Evolutionary conservation across 1,140 invertebrate genomes (phyloP).

Genomic region (Alviniconcha marisindica): DNA sequence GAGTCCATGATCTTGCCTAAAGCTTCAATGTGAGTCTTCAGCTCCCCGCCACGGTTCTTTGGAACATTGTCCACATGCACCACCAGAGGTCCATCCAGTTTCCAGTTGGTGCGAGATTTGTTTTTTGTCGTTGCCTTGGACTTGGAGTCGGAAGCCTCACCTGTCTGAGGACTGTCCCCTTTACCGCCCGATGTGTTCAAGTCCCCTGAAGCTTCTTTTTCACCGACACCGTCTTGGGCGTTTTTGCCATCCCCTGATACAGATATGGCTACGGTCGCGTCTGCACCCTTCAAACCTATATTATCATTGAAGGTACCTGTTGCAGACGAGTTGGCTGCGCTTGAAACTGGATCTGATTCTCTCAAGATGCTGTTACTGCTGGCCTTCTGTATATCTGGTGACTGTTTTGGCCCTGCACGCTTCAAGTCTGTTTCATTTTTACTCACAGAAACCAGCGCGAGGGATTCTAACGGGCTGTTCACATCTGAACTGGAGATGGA

Average conservation of each 20-base stretch:
- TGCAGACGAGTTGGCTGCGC: no score
- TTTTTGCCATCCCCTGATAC: no score
- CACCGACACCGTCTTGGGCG: not conserved
- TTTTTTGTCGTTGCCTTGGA: not conserved
- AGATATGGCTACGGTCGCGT: no score
- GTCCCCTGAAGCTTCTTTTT: not conserved
- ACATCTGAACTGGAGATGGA: not conserved
- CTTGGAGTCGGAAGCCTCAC: not conserved
- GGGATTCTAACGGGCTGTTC: not conserved
- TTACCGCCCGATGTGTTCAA: not conserved
- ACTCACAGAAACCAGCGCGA: not conserved
- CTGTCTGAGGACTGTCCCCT: not conserved
- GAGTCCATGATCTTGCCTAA: not conserved
- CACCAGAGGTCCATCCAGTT: conserved; percentile 12
- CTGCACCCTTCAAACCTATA: no score
- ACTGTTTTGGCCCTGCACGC: no score
- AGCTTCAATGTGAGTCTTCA: not conserved
- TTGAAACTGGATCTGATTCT: no score
- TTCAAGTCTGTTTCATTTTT: not conserved
- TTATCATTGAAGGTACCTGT: no score
- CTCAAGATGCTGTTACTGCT: no score
- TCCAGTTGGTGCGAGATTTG: not conserved
- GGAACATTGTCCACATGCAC: conserved; percentile 30
- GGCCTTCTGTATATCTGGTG: no score
- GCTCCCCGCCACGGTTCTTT: not conserved